Evolutionary conservation across 1,140 invertebrate species (phyloP), one percentile per base, ranked within the genome.

Genomic region (Platyscapa corneri): DNA sequence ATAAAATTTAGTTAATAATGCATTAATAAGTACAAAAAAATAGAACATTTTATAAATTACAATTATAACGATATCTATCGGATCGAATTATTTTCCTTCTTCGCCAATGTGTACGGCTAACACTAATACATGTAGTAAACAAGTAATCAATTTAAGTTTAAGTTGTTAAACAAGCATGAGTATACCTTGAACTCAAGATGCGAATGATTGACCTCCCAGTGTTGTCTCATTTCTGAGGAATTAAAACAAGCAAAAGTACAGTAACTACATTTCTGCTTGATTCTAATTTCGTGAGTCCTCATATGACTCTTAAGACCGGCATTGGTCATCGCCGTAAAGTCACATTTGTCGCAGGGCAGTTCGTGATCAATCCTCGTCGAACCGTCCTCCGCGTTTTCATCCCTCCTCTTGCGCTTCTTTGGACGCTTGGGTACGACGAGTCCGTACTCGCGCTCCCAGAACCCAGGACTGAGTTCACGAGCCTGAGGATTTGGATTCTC

Each of bases 361-460:
- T 86, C 77, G 49, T 3, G 46, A 0, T 27, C 85, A 64, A 10
- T 67, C 75, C 0, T 86, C 74, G 0, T 86, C 72, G 2, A n/a
- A 0, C n/a, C 49, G 10, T 42, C 67, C 7, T 82, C 67, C 27
- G 64, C 3, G 74, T 49, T 20, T 10, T 77, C 53, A 78, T 89
- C 86, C 86, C 86, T 89, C 0, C 88, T 83, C 23, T 89, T 91
- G 70, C 86, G 87, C 77, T 88, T 89, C 87, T 82, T 88, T 5
- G 39, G 18, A 0, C 12, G 23, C 0, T 87, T 89, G 0, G 86
- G 84, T 0, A 80, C 80, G 0, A 88, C 42, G 0, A 93, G 74
- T 10, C 92, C 92, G 34, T 93, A 94, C 30, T 94, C 93, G 0
- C 89, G 89, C 23, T 88, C 87, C 93, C 93, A 94, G 81, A 93